These are phyloP conservation scores for Coremacera marginata DNA, from an alignment of 2,888 invertebrate species.

Conservation along the genomic window DNA sequence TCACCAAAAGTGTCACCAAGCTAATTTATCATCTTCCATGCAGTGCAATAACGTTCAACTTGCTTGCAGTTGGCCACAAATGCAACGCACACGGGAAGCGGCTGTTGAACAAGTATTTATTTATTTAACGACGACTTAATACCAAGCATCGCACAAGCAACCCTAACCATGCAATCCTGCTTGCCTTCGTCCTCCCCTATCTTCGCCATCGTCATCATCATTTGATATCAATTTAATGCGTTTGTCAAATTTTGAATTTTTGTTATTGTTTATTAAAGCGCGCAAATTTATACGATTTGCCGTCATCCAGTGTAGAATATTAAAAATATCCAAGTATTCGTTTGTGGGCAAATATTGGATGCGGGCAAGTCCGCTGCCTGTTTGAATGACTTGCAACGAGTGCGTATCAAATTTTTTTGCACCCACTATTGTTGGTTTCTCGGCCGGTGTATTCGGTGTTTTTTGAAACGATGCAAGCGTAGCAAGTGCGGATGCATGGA, in stretches of 20 bases:
- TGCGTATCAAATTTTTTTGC: constrained; percentile 55
- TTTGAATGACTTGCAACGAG: constrained; percentile 48
- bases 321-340: constrained; percentile 37
- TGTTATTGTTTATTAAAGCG: constrained; percentile 38
- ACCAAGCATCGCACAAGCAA: constrained; percentile 24
- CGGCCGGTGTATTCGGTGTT: constrained; percentile 47
- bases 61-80: constrained; percentile 42
- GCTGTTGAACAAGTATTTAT: constrained; percentile 42
- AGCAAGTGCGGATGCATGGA: constrained; percentile 57
- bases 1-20: constrained; percentile 51
- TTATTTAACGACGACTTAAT: constrained; percentile 54
- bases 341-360: constrained; percentile 26
- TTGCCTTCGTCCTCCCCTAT: constrained; percentile 1
- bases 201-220: constrained; percentile 40
- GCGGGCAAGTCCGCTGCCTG: constrained; percentile 31
- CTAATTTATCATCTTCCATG: constrained; percentile 53
- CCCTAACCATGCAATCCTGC: constrained; percentile 14
- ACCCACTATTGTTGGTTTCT: constrained; percentile 64
- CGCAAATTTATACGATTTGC: constrained; percentile 27
- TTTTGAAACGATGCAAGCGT: constrained; percentile 54
- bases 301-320: constrained; percentile 33
- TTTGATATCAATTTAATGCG: constrained; percentile 35
- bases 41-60: constrained; percentile 24
- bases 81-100: constrained; percentile 26
- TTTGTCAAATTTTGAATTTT: constrained; percentile 37